Percentiles rank a stretch among this genome's conserved stretches.
These are phyloP conservation scores for Megathymus violae DNA, from an alignment of 1,140 invertebrate genomes.

Conservation along the genomic window DNA sequence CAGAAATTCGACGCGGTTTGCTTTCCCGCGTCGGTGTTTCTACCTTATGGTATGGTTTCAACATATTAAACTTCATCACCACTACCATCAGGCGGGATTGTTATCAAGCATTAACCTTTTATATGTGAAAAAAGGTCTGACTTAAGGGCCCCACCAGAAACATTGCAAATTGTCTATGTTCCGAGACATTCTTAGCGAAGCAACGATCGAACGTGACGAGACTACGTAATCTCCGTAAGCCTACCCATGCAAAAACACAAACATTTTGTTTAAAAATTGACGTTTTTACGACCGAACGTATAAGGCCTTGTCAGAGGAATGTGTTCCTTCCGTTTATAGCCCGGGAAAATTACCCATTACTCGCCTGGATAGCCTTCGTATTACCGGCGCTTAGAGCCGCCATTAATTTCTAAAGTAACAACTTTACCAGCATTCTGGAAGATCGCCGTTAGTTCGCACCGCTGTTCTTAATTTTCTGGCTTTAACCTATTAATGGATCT, in stretches of 20 bases:
- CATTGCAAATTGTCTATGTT: too few species aligned
- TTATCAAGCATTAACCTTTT: too few species aligned
- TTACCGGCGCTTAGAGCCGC: slow-evolving; percentile 45
- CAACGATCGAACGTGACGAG: slow-evolving; percentile 32
- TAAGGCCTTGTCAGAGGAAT: slow-evolving; percentile 37
- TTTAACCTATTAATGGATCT: too few species aligned
- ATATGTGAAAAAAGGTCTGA: too few species aligned
- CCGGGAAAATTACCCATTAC: slow-evolving; percentile 57
- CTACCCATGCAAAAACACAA: slow-evolving; percentile 34
- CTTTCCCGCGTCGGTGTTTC: too few species aligned
- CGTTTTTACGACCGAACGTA: slow-evolving; percentile 47
- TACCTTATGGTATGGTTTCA: too few species aligned
- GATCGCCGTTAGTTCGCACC: neutral
- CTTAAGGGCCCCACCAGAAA: too few species aligned
- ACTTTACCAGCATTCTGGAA: slow-evolving; percentile 6
- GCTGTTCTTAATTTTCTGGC: neutral
- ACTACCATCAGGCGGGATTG: too few species aligned
- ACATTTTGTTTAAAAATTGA: slow-evolving; percentile 42
- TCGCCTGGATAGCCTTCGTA: slow-evolving; percentile 41
- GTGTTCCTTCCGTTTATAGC: slow-evolving; percentile 49
- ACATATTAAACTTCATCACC: too few species aligned
- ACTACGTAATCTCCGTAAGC: neutral
- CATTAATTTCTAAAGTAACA: slow-evolving; percentile 44
- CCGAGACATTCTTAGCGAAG: slow-evolving; percentile 11
- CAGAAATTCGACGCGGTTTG: too few species aligned